A percentile compares a stretch with the other conserved stretches of the same genome.
phyloP scores from a whole-genome alignment of 2,888 invertebrate species.

The Tetramorium bicarinatum region DNA sequence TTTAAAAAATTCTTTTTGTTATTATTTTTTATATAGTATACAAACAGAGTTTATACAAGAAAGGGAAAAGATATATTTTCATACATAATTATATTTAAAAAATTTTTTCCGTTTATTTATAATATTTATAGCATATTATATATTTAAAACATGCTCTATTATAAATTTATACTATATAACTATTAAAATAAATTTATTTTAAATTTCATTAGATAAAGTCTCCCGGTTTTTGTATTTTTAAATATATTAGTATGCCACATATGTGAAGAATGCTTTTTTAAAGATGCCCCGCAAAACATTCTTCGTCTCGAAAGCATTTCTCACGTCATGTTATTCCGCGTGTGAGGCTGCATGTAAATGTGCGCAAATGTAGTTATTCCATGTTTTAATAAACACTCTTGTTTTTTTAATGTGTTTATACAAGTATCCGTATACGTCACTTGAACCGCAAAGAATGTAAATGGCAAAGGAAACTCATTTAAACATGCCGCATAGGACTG shows the following conservation, averaged over 20 bases:
- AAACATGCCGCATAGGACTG: neutral
- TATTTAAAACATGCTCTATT: neutral
- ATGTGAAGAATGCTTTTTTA: neutral
- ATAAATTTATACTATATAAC: neutral
- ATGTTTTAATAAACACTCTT: slow-evolving; percentile 15
- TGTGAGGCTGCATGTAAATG: neutral
- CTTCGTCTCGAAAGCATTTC: neutral
- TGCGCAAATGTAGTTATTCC: neutral
- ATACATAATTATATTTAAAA: no score
- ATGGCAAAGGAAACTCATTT: neutral
- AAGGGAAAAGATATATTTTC: no score
- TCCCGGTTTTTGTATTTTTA: neutral
- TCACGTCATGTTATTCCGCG: neutral
- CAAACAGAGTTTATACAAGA: no score
- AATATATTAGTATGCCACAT: no score
- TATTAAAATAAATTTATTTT: neutral
- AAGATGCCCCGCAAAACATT: neutral
- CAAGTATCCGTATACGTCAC: neutral
- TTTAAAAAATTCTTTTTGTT: no score
- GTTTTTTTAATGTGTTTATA: neutral
- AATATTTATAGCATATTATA: neutral
- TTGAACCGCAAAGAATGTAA: slow-evolving; percentile 1
- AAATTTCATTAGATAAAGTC: neutral
- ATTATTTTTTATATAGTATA: no score
- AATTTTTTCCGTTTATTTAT: neutral